phyloP scores from a whole-genome alignment of 2,113 vertebrate genomes.

The Pseudorasbora parva region DNA sequence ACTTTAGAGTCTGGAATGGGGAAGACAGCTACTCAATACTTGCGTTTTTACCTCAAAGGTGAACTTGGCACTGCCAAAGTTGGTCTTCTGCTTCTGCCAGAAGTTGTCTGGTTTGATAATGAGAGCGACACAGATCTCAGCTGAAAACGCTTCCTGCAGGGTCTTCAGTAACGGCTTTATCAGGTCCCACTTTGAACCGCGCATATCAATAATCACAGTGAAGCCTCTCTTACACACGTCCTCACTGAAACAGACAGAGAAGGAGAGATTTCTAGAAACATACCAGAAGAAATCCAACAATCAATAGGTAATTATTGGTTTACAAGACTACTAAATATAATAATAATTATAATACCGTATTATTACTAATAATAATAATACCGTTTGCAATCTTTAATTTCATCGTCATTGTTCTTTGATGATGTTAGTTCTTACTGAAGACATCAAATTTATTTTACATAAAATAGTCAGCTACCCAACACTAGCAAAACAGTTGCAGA shows the following conservation, averaged over 20 bases:
- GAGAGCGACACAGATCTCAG: constrained; percentile 95
- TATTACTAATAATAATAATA: too few relatives aligned
- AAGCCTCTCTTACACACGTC: constrained; percentile 97
- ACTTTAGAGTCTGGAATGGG: too few relatives aligned
- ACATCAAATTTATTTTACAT: too few relatives aligned
- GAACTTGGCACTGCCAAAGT: constrained; percentile 98
- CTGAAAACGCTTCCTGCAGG: constrained; percentile 94
- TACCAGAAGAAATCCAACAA: neutral
- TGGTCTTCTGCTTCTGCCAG: constrained; percentile 99
- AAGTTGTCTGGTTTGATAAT: constrained; percentile 99
- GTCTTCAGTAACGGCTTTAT: constrained; percentile 98
- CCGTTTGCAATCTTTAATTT: too few relatives aligned
- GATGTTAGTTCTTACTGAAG: too few relatives aligned
- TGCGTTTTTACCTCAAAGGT: constrained; percentile 90
- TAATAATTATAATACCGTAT: neutral
- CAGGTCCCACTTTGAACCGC: constrained; percentile 98
- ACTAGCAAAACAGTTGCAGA: too few relatives aligned
- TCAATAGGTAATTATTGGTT: neutral
- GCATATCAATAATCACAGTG: constrained; percentile 99
- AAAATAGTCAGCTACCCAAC: too few relatives aligned
- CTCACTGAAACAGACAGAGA: constrained; percentile 78
- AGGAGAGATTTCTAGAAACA: neutral
- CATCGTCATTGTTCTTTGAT: too few relatives aligned
- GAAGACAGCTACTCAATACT: neutral
- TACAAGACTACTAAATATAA: neutral